Evolutionary conservation across 2,888 invertebrate genomes (phyloP), one percentile per base, ranked within the genome.

Genomic region (Caenorhabditis wallacei): DNA sequence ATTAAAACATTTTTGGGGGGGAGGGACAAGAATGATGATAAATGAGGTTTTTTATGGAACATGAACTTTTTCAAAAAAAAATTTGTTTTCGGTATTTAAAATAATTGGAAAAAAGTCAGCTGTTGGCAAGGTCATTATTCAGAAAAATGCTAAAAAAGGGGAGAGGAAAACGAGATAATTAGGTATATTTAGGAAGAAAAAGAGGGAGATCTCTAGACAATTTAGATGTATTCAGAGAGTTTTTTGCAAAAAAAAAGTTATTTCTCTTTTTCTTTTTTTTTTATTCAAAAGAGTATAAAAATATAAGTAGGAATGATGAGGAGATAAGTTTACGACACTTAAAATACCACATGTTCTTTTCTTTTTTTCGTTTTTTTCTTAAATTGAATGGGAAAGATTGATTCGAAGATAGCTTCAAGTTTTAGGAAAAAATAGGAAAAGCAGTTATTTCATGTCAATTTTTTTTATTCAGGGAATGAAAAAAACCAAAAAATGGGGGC

Each of bases 301-400:
- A 64, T 64, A 43, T 64, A 64, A 74, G 63, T 72, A 72, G 63
- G 53, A 51, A 22, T 2, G 30, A 37, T 53, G 66, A 53, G 37
- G 22, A 59, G 35, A 43, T 43, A 61, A 61, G 61, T 72, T 72
- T 72, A 72, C 51, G 72, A 72, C 66, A 30, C 66, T 53, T 26
- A 48, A 26, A 64, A 66, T 26, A n/a, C 66, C 66, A 66, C 53
- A 66, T 66, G 66, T 66, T 53, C 53, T 61, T 43, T 18, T 37
- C 7, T 22, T 61, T 61, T 24, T 61, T 18, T 59, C 18, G n/a
- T 7, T 18, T 37, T 18, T 18, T 18, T 48, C 18, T 48, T 4
- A 57, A 57, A 48, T 53, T 22, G 10, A 43, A 61, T 24, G 16
- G 40, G 40, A 43, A 59, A 61, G 61, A 61, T 61, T 61, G 61